Evolutionary conservation across 2,113 vertebrate species (phyloP), one percentile per base, ranked within the genome.

Genomic region (Dissostichus mawsoni): DNA sequence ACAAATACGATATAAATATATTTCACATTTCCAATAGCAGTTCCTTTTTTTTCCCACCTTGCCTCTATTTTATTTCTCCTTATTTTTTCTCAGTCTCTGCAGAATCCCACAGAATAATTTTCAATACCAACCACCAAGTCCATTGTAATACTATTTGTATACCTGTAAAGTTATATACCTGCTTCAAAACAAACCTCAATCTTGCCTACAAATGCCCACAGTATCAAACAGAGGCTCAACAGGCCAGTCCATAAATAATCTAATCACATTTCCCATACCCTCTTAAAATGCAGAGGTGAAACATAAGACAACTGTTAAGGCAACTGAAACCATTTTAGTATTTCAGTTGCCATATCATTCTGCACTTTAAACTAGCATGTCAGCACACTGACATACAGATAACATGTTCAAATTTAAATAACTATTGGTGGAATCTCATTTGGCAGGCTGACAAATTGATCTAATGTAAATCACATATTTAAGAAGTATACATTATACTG

Each of bases 391-490:
- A 72, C 82, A 84, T 80, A 73, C 16, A 55, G 45, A 58, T 69
- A 44, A 77, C 63, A 69, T 85, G 62, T 72, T 8, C 61, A 79
- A 65, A 77, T 64, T 68, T 50, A 23, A 81, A 69, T 68, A 13
- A 58, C 50, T 7, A 64, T 29, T 29, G 29, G 29, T 81, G 13
- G 13, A 64, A 64, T 57, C 20, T 72, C 12, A 59, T 58, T 61
- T 52, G 16, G 18, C 8, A 5, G 55, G 41, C 44, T 56, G 14
- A n/a, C 66, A 75, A 58, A 18, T 44, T 14, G 29, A 48, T 18
- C 14, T 8, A 59, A 33, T 23, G 33, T 16, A 44, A 20, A 13
- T 61, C 7, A 59, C 8, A 18, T 52, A 6, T 3, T 11, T 18
- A 29, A 29, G 29, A 29, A 29, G 29, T 29, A 29, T 29, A 29